Evolutionary conservation across 1,140 invertebrate genomes (phyloP), one percentile per base, ranked within the genome.

Genomic region (Lordiphosa stackelbergi): DNA sequence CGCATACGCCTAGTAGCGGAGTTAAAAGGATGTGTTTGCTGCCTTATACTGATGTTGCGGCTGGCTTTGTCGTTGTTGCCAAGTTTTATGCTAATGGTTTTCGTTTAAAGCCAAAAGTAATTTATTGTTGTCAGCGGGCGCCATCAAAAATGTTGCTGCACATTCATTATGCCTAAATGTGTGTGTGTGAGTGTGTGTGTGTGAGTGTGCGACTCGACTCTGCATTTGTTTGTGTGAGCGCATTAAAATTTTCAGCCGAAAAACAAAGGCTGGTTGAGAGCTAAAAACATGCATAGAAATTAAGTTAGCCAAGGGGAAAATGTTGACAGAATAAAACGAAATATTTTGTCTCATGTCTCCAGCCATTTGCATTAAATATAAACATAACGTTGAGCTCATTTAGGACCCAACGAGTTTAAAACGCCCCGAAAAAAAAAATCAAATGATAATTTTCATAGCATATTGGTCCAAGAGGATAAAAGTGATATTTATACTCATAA

Each of bases 31-130:
- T 70, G 65, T 53, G 42, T 5, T 37, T 36, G 28, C 45, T 53
- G 51, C 28, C 6, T 41, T 22, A 16, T 48, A 12, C 31, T 57
- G 42, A 6, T 73, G 71, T 58, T 63, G 56, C 35, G 45, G 51
- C 31, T 51, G 31, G 46, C 42, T 54, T 53, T 69, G 57, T 66
- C 75, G 68, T 57, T 69, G 68, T 71, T 72, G 73, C 77, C 77
- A 73, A 83, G 77, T 83, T 83, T 83, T 83, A 83, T 83, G 77
- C 77, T 83, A 83, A 83, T 83, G 77, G 77, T 71, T 83, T 83
- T 83, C 77, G 77, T 65, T 83, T 83, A 83, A 83, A 83, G 77
- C 78, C 77, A 83, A 83, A 83, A 83, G 77, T 83, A 83, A 83
- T 83, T 83, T 83, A 83, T 83, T 83, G 77, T 83, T 83, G 78